Percentiles rank a stretch among this genome's conserved stretches.
These are phyloP conservation scores for Pammene aurita DNA, from an alignment of 2,888 invertebrate genomes.

Conservation along the genomic window DNA sequence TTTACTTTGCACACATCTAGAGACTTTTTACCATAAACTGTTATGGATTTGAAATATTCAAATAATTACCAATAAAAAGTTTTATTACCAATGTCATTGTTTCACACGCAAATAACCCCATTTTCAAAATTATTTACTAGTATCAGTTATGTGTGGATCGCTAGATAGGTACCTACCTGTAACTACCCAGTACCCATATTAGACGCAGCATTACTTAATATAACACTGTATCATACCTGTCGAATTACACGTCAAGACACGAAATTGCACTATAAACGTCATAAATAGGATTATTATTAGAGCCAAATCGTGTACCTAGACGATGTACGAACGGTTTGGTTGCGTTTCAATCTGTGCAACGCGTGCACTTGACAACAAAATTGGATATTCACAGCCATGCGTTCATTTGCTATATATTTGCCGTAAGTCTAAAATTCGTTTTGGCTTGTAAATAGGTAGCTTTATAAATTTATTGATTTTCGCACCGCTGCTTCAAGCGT, in stretches of 20 bases:
- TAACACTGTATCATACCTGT: too few relatives aligned
- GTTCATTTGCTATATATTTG: slow-evolving; percentile 27
- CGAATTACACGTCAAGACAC: not conserved
- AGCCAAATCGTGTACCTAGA: slow-evolving; percentile 13
- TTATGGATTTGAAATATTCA: too few relatives aligned
- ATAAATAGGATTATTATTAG: slow-evolving; percentile 15
- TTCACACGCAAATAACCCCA: too few relatives aligned
- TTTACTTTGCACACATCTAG: too few relatives aligned
- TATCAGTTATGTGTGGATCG: too few relatives aligned
- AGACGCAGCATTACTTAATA: too few relatives aligned
- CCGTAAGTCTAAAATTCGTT: not conserved
- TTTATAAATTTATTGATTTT: slow-evolving; percentile 34
- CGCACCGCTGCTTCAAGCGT: slow-evolving; percentile 7
- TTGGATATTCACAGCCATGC: slow-evolving; percentile 57
- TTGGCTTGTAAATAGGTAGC: not conserved
- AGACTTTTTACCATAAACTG: too few relatives aligned
- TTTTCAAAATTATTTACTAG: too few relatives aligned
- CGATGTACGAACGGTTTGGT: slow-evolving; percentile 48
- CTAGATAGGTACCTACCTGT: too few relatives aligned
- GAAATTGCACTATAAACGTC: slow-evolving; percentile 5
- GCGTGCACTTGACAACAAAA: slow-evolving; percentile 71
- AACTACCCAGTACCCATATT: too few relatives aligned
- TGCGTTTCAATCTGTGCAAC: slow-evolving; percentile 46
- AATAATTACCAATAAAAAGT: too few relatives aligned
- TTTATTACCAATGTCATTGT: too few relatives aligned